Evolutionary conservation across 2,888 invertebrate species (phyloP), one percentile per base, ranked within the genome.

Genomic region (Celastrina argiolus): DNA sequence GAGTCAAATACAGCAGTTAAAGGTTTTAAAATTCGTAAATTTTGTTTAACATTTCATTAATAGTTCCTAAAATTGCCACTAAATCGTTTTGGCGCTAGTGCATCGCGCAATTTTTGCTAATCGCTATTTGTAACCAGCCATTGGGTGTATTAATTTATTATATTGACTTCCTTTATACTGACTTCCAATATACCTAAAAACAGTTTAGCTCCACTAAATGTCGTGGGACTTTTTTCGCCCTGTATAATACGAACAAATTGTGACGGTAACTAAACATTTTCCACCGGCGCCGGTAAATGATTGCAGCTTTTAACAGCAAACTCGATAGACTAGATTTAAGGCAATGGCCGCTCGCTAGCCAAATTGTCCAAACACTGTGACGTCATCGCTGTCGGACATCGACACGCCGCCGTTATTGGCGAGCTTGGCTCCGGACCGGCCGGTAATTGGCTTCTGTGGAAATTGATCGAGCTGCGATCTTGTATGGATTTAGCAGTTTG

Each of bases 281-380:
- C 45, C 18, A 45, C 45, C 16, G 45, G 51, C 22, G 22, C 51
- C 51, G 51, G 51, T 26, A 51, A 51, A 51, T 26, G 14, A 51
- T 51, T 51, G 51, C 51, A 51, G 51, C 22, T 51, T 51, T 51
- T 51, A 45, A 10, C 45, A 51, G 51, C 22, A 51, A 51, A 51
- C 51, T 26, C 51, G 51, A 51, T 51, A 36, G 12, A 36, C 51
- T 51, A 51, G 22, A 34, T 22, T 26, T 56, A 42, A 66, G 41
- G 45, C 58, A 65, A 67, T 65, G 67, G 59, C 42, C 65, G 22
- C 12, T 63, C 67, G 68, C 68, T 63, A 68, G 79, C 78, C 78
- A 79, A 80, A 78, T 78, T 78, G 78, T 78, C 74, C 76, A 75
- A 82, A 83, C 81, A 81, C 79, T 81, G 82, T 79, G 88, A 87